Evolutionary conservation across 2,797 vertebrate species (phyloP).

Genomic region (Notolabrus celidotus): DNA sequence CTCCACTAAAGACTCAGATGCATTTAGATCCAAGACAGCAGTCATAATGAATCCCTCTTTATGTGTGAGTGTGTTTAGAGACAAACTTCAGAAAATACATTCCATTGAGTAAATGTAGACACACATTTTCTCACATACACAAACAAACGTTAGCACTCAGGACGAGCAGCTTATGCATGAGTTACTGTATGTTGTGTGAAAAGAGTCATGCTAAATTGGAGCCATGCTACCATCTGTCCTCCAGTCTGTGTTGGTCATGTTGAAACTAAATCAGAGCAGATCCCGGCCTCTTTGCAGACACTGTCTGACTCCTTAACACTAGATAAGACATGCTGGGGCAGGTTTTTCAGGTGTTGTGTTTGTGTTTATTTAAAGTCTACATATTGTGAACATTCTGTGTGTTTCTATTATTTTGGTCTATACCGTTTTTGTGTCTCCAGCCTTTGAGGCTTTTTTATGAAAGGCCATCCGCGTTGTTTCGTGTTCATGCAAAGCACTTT

Average conservation of each 20-base stretch:
- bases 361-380: too few relatives aligned
- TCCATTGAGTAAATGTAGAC: background rate
- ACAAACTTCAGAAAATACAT: constrained; percentile 4
- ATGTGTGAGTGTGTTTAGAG: constrained; percentile 17
- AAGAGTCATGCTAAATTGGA: constrained; percentile 2
- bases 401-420: too few relatives aligned
- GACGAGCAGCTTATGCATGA: constrained; percentile 9
- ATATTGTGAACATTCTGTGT: too few relatives aligned
- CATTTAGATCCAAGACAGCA: constrained; percentile 29
- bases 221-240: constrained; percentile 41
- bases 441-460: too few relatives aligned
- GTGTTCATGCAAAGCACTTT: too few relatives aligned
- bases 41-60: constrained; percentile 28
- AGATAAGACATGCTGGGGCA: background rate
- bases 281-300: background rate
- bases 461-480: too few relatives aligned
- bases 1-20: constrained; percentile 8
- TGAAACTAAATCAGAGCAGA: constrained; percentile 14
- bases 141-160: constrained; percentile 23
- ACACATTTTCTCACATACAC: constrained; percentile 17
- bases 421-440: too few relatives aligned
- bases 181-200: constrained; percentile 3
- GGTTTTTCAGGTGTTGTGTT: background rate
- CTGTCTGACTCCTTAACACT: too few relatives aligned
- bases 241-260: constrained; percentile 30